Base-by-base conservation (phyloP, 2,797 vertebrate species). In the Pogonophryne albipinna region DNA sequence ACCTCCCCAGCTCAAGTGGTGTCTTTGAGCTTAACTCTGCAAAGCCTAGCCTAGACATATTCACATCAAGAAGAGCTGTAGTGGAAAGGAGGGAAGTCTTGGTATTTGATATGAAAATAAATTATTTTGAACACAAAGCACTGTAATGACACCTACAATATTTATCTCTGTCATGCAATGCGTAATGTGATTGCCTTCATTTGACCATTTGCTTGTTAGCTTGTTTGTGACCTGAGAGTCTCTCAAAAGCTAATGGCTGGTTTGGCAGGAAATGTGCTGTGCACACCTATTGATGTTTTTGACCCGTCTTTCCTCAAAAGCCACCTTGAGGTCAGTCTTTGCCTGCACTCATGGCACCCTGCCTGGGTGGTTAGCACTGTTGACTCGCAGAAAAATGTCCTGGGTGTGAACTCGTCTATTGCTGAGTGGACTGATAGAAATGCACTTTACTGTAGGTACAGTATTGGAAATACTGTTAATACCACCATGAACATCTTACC, bases 211-310 rank as follows among this genome's bases (percentile, higher is more conserved):
- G 23, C 64, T 60, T 67, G 44, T 41, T 76, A 38, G 46, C 50
- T 62, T 69, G 59, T 64, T 57, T 59, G 16, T 38, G 42, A 80
- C 38, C 64, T 46, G 52, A 72, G 47, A 76, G 42, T 27, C 34
- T 73, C 61, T 61, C 10, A 77, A 38, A 77, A 41, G 50, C 46
- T 38, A 88, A 74, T 57, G 66, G 51, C 38, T 74, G 34, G 34
- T 38, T 38, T 38, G 34, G 34, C 8, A 38, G 34, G 34, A 38
- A 38, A 38, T 38, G 34, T 38, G 8, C 34, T 38, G 34, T 9
- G 34, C 34, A 38, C 34, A 38, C n/a, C 5, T 74, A 91, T 91
- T 0, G 84, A 91, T 91, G 91, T 85, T 38, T 84, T 51, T 81
- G 68, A 87, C 71, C 67, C 0, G 6, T 64, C 79, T 76, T 82